Conservation (phyloP, 2,888 invertebrate genomes). For the Anticlea derivata region DNA sequence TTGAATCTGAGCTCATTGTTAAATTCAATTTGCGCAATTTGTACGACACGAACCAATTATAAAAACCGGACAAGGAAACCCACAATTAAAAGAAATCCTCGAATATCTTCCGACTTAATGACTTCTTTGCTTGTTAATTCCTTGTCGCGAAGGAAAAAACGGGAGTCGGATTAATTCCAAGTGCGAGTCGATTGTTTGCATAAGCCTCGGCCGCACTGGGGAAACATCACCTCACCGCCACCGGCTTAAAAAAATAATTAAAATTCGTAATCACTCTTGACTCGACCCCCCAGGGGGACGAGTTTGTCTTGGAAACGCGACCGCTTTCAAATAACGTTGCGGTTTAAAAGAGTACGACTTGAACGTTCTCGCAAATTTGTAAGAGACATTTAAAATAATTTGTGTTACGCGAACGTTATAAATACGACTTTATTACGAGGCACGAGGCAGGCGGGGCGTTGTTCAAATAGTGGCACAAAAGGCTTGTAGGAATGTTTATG, state of each 20-base stretch:
- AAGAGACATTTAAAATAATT: constrained; percentile 56
- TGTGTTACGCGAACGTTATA: constrained; percentile 57
- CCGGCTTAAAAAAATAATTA: constrained; percentile 85
- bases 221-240: constrained; percentile 82
- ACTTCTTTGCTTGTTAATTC: constrained; percentile 84
- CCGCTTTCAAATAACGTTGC: constrained; percentile 40
- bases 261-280: constrained; percentile 84
- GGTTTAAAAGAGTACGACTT: constrained; percentile 50
- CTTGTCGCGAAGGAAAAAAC: constrained; percentile 81
- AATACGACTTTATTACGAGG: constrained; percentile 68
- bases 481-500: constrained; percentile 70
- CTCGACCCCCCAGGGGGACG: constrained; percentile 68
- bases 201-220: constrained; percentile 76
- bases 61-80: constrained; percentile 73
- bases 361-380: constrained; percentile 57
- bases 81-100: constrained; percentile 82
- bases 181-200: constrained; percentile 84
- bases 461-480: constrained; percentile 65
- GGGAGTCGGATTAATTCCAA: constrained; percentile 82
- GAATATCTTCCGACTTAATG: constrained; percentile 82
- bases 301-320: constrained; percentile 56
- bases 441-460: constrained; percentile 51
- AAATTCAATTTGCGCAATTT: constrained; percentile 70
- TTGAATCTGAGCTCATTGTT: constrained; percentile 18
- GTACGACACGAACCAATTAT: constrained; percentile 80